A percentile compares a stretch with the other conserved stretches of the same genome.
Evolutionary conservation across 2,113 vertebrate species (phyloP).

Genomic region (Plotosus lineatus): DNA sequence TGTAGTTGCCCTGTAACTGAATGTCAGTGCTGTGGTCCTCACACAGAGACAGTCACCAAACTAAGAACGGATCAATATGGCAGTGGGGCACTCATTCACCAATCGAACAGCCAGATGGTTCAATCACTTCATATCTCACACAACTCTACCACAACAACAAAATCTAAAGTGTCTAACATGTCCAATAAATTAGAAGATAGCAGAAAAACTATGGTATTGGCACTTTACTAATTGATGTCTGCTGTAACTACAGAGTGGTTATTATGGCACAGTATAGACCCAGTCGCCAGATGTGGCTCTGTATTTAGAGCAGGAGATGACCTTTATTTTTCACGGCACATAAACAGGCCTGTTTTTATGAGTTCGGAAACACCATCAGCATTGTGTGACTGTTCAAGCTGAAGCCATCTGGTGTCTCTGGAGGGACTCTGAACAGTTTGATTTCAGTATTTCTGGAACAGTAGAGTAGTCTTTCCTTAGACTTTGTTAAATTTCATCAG

Average conservation of each 20-base stretch:
- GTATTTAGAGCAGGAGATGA: neutral
- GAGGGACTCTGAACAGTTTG: neutral
- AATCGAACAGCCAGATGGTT: slow-evolving; percentile 3
- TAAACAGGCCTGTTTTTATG: neutral
- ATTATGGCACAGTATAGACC: slow-evolving; percentile 5
- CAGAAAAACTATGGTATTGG: neutral
- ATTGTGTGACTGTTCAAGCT: neutral
- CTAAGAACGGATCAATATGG: slow-evolving; percentile 28
- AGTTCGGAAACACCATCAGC: neutral
- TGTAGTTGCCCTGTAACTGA: neutral
- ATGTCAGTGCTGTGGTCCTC: slow-evolving; percentile 15
- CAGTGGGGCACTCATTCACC: neutral
- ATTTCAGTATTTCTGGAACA: neutral
- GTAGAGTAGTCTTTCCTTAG: neutral
- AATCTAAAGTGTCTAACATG: neutral
- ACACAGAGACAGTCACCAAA: slow-evolving; percentile 9
- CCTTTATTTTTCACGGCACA: neutral
- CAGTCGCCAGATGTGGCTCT: neutral
- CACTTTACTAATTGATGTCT: neutral
- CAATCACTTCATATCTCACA: neutral
- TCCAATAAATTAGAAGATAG: neutral
- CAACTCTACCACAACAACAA: neutral
- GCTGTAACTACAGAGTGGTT: slow-evolving; percentile 6
- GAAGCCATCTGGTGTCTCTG: neutral
- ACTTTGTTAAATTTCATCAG: neutral